Percentiles rank a stretch among this genome's conserved stretches.
Conservation (phyloP, 2,113 vertebrate species). For the Heterotilapia buettikoferi region DNA sequence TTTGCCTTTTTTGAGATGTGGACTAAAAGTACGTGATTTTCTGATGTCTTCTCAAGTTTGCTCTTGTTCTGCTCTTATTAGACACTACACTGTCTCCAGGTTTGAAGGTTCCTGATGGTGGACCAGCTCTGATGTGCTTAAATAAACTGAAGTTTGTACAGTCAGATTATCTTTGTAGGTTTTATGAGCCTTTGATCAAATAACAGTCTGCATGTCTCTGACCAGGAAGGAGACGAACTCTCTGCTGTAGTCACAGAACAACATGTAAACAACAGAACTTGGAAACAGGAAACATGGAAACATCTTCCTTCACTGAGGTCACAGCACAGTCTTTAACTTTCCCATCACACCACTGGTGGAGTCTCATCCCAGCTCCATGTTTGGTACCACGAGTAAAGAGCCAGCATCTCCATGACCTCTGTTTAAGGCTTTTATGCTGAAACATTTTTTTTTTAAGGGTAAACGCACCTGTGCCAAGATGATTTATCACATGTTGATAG, state of each 20-base stretch:
- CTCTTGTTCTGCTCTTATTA: not conserved
- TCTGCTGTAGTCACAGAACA: too few relatives aligned
- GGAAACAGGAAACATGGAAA: too few relatives aligned
- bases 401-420: rapidly evolving
- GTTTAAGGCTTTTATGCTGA: not conserved
- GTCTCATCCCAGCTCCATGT: not conserved
- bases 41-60: not conserved
- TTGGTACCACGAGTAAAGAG: not conserved
- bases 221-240: not conserved
- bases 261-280: too few relatives aligned
- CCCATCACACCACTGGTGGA: not conserved
- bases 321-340: not conserved
- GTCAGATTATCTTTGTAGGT: not conserved
- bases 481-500: too few relatives aligned
- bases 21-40: not conserved
- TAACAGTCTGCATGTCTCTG: not conserved
- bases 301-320: too few relatives aligned
- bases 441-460: not conserved
- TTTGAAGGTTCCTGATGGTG: not conserved
- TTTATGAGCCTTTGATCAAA: not conserved
- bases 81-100: not conserved
- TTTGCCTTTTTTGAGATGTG: not conserved
- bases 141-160: not conserved
- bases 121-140: not conserved
- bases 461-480: rapidly evolving